Conservation (phyloP, 2,888 invertebrate species). For the Agrotis exclamationis region DNA sequence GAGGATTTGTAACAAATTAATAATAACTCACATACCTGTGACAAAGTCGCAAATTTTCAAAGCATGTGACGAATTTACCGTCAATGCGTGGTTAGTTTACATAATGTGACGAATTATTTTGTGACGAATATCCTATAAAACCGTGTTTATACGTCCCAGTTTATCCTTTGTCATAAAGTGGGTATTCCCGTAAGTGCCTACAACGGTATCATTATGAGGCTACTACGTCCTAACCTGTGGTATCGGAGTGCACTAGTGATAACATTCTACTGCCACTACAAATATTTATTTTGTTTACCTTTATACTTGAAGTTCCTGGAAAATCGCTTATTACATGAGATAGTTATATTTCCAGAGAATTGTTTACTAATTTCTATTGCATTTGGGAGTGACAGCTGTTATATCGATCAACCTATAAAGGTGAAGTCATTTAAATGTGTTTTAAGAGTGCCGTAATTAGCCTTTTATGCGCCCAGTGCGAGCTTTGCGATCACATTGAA, state of each 20-base stretch:
- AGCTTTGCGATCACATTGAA: too few species aligned
- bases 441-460: too few species aligned
- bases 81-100: too few species aligned
- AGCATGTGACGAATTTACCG: too few species aligned
- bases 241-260: constrained; percentile 26
- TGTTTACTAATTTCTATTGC: constrained; percentile 11
- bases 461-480: too few species aligned
- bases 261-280: constrained; percentile 30
- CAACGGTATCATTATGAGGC: constrained; percentile 6
- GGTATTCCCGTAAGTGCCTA: constrained; percentile 14
- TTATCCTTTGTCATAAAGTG: constrained; percentile 8
- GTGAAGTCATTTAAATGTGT: too few species aligned
- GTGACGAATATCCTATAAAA: too few species aligned
- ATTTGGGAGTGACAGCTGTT: constrained; percentile 8
- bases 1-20: too few species aligned
- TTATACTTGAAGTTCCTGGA: constrained; percentile 18
- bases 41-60: too few species aligned
- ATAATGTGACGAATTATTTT: too few species aligned
- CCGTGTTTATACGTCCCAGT: not conserved
- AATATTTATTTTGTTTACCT: constrained; percentile 1
- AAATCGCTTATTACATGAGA: constrained; percentile 14
- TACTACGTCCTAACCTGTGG: constrained; percentile 1
- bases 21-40: too few species aligned
- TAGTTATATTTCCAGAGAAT: constrained; percentile 9
- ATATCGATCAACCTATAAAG: not conserved